phyloP scores from a whole-genome alignment of 1,140 invertebrate species.

The Drosophila repleta region DNA sequence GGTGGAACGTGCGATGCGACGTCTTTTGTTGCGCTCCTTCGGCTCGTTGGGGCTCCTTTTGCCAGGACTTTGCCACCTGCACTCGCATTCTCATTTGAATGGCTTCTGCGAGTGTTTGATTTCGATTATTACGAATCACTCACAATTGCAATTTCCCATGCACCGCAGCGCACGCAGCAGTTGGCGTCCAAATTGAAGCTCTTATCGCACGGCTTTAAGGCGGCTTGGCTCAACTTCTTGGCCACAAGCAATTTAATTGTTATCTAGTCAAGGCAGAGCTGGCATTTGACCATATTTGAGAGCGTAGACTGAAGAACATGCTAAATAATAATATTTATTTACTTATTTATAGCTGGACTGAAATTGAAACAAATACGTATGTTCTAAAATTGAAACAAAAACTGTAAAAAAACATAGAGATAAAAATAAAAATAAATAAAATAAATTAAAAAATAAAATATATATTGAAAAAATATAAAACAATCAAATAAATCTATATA shows the following conservation, averaged over 20 bases:
- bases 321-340: too few species aligned
- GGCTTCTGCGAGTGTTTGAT: constrained; percentile 63
- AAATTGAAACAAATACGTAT: too few species aligned
- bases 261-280: too few species aligned
- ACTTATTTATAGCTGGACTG: too few species aligned
- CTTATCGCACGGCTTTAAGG: constrained; percentile 23
- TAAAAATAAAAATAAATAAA: too few species aligned
- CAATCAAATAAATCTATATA: too few species aligned
- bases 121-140: constrained; percentile 61
- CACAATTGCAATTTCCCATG: constrained; percentile 29
- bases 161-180: background rate
- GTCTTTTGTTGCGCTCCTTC: constrained; percentile 29
- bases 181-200: background rate
- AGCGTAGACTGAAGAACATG: too few species aligned
- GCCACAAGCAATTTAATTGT: background rate
- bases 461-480: too few species aligned
- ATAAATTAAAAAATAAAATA: too few species aligned
- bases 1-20: constrained; percentile 28
- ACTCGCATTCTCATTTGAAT: constrained; percentile 41
- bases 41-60: constrained; percentile 31
- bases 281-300: too few species aligned
- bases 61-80: constrained; percentile 19
- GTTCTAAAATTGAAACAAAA: too few species aligned
- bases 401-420: too few species aligned
- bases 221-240: background rate